A percentile compares a stretch with the other conserved stretches of the same genome.
These are phyloP conservation scores for Oppia nitens DNA, from an alignment of 1,140 invertebrate genomes.

Conservation along the genomic window DNA sequence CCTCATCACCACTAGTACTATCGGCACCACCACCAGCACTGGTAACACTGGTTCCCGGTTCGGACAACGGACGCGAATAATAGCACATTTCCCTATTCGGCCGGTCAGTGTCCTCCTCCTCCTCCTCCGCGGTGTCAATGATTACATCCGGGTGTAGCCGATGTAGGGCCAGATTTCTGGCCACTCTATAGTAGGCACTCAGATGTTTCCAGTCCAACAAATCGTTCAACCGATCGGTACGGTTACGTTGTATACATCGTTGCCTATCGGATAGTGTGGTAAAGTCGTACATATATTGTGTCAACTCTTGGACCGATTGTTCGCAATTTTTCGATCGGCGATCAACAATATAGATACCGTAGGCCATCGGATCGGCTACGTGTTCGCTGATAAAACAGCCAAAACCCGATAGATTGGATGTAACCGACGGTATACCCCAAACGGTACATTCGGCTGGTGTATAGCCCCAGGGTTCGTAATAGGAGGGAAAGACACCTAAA, in stretches of 20 bases:
- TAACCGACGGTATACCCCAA: constrained; percentile 95
- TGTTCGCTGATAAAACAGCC: constrained; percentile 99
- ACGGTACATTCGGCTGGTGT: constrained; percentile 99
- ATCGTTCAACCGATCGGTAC: constrained; percentile 91
- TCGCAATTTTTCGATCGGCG: constrained; percentile 54
- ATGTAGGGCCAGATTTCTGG: constrained; percentile 65
- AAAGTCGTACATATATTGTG: constrained; percentile 81
- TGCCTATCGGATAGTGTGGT: constrained; percentile 75
- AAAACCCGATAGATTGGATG: constrained; percentile 94
- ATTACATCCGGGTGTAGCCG: constrained; percentile 63
- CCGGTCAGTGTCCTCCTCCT: too few relatives aligned
- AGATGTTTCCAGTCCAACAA: constrained; percentile 96
- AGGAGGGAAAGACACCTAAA: constrained; percentile 65
- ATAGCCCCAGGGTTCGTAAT: constrained; percentile 99
- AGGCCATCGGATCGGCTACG: constrained; percentile 90
- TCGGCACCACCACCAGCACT: constrained; percentile 62
- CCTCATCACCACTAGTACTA: constrained; percentile 34
- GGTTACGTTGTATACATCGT: constrained; percentile 92
- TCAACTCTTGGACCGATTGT: constrained; percentile 78
- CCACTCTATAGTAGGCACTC: constrained; percentile 80
- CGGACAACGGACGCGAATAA: constrained; percentile 79
- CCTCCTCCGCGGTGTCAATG: too few relatives aligned
- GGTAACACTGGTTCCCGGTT: constrained; percentile 69
- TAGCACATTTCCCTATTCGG: constrained; percentile 38
- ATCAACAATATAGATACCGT: constrained; percentile 98